These are phyloP conservation scores for Dipodomys ordii DNA, from an alignment of 2,113 vertebrate species.

Conservation along the genomic window DNA sequence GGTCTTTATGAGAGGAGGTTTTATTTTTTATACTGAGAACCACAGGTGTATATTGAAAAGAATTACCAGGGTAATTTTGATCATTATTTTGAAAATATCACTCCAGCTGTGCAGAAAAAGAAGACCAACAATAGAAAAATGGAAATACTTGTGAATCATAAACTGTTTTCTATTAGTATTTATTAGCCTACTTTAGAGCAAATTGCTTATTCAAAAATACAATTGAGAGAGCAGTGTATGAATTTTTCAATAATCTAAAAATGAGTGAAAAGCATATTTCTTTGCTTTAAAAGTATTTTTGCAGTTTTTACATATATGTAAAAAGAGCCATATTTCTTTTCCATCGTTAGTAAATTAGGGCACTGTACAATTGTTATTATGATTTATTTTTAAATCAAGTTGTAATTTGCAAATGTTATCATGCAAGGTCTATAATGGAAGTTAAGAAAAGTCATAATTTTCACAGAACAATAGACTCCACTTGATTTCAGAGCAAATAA, in stretches of 20 bases:
- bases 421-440: neutral
- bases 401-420: neutral
- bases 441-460: neutral
- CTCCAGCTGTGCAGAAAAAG: neutral
- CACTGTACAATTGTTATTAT: neutral
- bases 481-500: neutral
- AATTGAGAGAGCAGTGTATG: neutral
- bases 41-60: constrained; percentile 10
- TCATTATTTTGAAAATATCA: constrained; percentile 49
- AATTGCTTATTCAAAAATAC: constrained; percentile 2
- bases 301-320: neutral
- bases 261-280: neutral
- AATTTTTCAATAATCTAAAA: neutral
- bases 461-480: neutral
- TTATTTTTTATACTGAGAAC: neutral
- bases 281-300: neutral
- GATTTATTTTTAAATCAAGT: neutral
- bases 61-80: neutral
- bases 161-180: neutral
- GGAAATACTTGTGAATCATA: neutral
- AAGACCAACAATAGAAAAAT: neutral
- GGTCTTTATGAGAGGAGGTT: too few species aligned
- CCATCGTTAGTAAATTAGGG: neutral
- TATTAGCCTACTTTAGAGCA: neutral
- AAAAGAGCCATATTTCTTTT: neutral